Conservation (phyloP, 2,888 invertebrate genomes). For the Alviniconcha strummeri region DNA sequence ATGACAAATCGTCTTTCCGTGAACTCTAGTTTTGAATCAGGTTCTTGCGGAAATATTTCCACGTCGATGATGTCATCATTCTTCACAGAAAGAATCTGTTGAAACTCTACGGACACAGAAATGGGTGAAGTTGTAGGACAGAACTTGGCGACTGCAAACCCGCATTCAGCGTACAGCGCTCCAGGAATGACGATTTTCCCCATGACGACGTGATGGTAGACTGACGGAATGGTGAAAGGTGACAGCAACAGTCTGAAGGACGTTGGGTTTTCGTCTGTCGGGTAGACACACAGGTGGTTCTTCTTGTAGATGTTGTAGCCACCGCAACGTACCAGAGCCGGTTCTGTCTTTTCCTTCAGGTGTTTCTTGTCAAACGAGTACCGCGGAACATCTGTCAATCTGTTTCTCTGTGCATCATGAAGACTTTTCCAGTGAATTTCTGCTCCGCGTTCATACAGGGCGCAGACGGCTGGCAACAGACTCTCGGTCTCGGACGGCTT, state of each 20-base stretch:
- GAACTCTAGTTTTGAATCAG: background rate
- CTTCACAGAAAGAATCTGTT: slow-evolving; percentile 23
- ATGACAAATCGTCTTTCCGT: slow-evolving; percentile 2
- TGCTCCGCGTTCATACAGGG: slow-evolving; percentile 40
- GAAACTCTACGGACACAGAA: slow-evolving; percentile 33
- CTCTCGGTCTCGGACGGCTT: slow-evolving; percentile 36
- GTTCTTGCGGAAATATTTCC: background rate
- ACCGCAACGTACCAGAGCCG: slow-evolving; percentile 16
- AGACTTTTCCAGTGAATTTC: slow-evolving; percentile 36
- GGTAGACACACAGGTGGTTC: slow-evolving; percentile 23
- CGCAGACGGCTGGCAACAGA: slow-evolving; percentile 37
- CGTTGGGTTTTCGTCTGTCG: background rate
- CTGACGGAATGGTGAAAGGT: slow-evolving; percentile 31
- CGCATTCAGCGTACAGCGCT: slow-evolving; percentile 33
- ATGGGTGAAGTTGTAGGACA: background rate
- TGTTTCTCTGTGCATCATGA: slow-evolving; percentile 15
- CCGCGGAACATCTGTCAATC: slow-evolving; percentile 43
- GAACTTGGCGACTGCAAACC: slow-evolving; percentile 20
- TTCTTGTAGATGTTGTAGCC: slow-evolving; percentile 31
- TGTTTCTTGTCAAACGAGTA: slow-evolving; percentile 45
- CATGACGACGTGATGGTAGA: slow-evolving; percentile 48
- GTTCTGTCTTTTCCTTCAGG: slow-evolving; percentile 28
- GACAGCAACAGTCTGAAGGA: slow-evolving; percentile 27
- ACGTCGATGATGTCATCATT: slow-evolving; percentile 1
- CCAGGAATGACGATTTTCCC: slow-evolving; percentile 35